phyloP scores from a whole-genome alignment of 2,113 vertebrate species.

The Corythornis madagascariensis region DNA sequence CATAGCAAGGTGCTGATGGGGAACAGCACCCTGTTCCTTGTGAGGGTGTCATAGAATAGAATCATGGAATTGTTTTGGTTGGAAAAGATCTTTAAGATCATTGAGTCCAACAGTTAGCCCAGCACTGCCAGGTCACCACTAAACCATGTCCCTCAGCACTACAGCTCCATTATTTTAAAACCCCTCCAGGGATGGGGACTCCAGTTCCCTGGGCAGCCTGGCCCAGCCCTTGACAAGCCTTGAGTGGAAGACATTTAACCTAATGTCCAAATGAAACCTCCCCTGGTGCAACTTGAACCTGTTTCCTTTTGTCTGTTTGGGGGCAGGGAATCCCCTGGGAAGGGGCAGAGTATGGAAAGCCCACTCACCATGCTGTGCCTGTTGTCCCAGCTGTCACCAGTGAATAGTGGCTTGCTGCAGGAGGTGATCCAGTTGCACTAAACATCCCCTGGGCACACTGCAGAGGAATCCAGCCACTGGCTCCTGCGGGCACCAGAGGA shows the following conservation, averaged over 20 bases:
- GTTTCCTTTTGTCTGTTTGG: neutral
- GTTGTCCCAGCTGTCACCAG: accelerated
- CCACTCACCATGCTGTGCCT: neutral
- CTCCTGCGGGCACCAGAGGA: neutral
- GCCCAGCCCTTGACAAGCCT: neutral
- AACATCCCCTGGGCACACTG: neutral
- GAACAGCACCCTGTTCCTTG: neutral
- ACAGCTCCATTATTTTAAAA: neutral
- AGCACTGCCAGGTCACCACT: neutral
- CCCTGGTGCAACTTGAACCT: neutral
- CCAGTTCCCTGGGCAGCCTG: neutral
- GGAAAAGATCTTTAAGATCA: neutral
- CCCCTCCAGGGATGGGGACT: neutral
- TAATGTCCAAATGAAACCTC: neutral
- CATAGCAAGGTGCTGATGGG: accelerated
- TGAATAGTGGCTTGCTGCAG: accelerated
- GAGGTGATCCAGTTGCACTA: neutral
- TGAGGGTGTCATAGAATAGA: neutral
- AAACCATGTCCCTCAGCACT: neutral
- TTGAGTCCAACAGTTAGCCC: neutral
- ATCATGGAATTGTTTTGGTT: neutral
- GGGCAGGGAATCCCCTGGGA: neutral
- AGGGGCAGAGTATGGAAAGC: accelerated
- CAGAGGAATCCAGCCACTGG: accelerated
- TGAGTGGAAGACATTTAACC: neutral